Percentiles rank a stretch among this genome's conserved stretches.
These are phyloP conservation scores for Nemotelus pantherinus DNA, from an alignment of 2,888 invertebrate species.

Conservation along the genomic window DNA sequence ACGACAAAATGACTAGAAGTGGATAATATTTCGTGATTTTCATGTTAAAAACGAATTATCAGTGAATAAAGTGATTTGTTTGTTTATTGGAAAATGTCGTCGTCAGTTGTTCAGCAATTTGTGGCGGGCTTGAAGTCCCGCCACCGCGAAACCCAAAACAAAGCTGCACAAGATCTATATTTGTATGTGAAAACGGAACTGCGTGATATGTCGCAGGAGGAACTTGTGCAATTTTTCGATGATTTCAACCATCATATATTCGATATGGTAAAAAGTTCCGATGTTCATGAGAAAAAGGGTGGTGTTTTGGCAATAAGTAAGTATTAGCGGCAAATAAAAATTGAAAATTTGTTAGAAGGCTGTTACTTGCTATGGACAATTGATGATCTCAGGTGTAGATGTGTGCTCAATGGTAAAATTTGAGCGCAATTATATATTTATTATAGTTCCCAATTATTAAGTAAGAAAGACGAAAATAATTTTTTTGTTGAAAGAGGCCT, in stretches of 20 bases:
- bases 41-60: neutral
- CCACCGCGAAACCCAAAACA: slow-evolving; percentile 83
- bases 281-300: slow-evolving; percentile 94
- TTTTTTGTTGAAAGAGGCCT: too few relatives aligned
- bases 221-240: slow-evolving; percentile 89
- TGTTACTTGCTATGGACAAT: too few relatives aligned
- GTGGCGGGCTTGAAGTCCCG: slow-evolving; percentile 89
- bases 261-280: slow-evolving; percentile 93
- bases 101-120: slow-evolving; percentile 78
- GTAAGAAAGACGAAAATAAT: too few relatives aligned
- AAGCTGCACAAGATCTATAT: slow-evolving; percentile 88
- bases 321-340: slow-evolving; percentile 48
- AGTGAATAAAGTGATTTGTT: neutral
- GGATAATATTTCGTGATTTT: neutral
- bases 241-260: slow-evolving; percentile 95
- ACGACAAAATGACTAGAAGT: slow-evolving; percentile 24
- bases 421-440: too few relatives aligned
- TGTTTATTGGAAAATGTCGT: slow-evolving; percentile 13
- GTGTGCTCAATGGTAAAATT: neutral
- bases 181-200: slow-evolving; percentile 91
- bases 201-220: slow-evolving; percentile 89
- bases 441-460: too few relatives aligned
- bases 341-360: neutral
- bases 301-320: slow-evolving; percentile 92
- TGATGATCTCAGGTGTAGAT: neutral